These are phyloP conservation scores for Todiramphus chloris DNA, from an alignment of 2,113 vertebrate genomes.

Conservation along the genomic window DNA sequence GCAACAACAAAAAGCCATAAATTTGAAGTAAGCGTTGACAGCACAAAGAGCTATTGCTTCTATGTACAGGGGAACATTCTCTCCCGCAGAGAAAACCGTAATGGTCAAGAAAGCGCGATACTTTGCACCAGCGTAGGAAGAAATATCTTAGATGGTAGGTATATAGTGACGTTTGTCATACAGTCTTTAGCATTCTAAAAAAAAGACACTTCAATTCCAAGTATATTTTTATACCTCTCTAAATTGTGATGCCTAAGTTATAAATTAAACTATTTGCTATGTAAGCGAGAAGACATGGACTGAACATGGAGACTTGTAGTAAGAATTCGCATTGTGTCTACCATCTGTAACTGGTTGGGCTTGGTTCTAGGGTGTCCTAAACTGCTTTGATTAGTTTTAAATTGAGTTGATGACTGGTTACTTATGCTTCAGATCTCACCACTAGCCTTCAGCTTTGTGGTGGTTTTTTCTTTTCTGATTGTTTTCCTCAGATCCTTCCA, in stretches of 20 bases:
- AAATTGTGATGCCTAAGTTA: not conserved
- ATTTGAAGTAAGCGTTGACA: conserved; percentile 79
- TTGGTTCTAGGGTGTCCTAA: not conserved
- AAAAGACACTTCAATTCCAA: not conserved
- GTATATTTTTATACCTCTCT: not conserved
- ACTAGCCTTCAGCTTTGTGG: not conserved
- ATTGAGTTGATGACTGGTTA: not conserved
- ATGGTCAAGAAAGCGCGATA: conserved; percentile 73
- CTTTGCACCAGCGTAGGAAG: conserved; percentile 67
- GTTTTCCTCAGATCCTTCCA: not conserved
- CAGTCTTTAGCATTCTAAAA: not conserved
- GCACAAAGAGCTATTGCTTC: conserved; percentile 86
- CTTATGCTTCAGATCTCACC: not conserved
- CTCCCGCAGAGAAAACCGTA: conserved; percentile 72
- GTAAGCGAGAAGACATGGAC: not conserved
- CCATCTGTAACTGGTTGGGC: not conserved
- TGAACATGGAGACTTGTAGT: not conserved
- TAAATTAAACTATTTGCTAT: not conserved
- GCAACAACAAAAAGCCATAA: conserved; percentile 37
- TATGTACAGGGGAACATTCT: conserved; percentile 76
- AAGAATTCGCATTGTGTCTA: not conserved
- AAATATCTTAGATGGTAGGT: conserved; percentile 49
- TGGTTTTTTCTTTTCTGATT: not conserved
- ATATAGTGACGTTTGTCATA: not conserved
- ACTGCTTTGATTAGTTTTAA: not conserved